A percentile compares a stretch with the other conserved stretches of the same genome.
These are phyloP conservation scores for Drosophila prosaltans DNA, from an alignment of 1,140 invertebrate genomes.

Conservation along the genomic window DNA sequence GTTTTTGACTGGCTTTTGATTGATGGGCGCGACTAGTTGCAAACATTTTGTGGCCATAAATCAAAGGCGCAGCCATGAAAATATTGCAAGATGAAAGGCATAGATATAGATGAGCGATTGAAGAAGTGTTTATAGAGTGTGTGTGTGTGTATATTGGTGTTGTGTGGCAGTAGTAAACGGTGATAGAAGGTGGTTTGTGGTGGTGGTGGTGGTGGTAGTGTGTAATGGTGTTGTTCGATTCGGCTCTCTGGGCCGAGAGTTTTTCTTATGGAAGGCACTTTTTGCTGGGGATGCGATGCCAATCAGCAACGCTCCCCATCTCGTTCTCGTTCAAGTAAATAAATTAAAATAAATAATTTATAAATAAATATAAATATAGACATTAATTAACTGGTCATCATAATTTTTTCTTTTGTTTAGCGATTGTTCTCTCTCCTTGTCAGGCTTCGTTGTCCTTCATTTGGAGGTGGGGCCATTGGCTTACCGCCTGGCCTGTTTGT, in stretches of 20 bases:
- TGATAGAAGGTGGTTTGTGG: conserved; percentile 62
- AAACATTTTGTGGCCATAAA: conserved; percentile 69
- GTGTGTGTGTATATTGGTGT: conserved; percentile 28
- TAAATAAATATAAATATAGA: conserved; percentile 80
- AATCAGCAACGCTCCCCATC: conserved; percentile 44
- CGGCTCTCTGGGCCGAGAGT: conserved; percentile 42
- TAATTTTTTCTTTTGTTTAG: conserved; percentile 61
- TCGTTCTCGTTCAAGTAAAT: conserved; percentile 79
- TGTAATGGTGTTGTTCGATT: conserved; percentile 43
- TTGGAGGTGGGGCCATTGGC: conserved; percentile 25
- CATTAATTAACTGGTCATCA: conserved; percentile 71
- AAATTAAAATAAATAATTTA: conserved; percentile 82
- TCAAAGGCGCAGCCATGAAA: conserved; percentile 65
- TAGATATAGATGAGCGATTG: conserved; percentile 17
- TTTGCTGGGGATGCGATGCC: conserved; percentile 34
- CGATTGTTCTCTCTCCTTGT: conserved; percentile 71
- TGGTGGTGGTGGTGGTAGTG: conserved; percentile 4
- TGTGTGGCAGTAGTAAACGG: conserved; percentile 44
- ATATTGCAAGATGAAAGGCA: conserved; percentile 30
- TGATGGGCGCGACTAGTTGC: conserved; percentile 75
- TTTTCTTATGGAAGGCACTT: conserved; percentile 71
- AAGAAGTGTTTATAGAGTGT: conserved; percentile 37
- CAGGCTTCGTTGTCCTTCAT: conserved; percentile 37
- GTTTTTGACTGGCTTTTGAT: conserved; percentile 60
- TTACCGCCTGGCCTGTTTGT: conserved; percentile 82